These are phyloP conservation scores for Pipistrellus nathusii DNA, from an alignment of 2,797 vertebrate genomes.

Conservation along the genomic window DNA sequence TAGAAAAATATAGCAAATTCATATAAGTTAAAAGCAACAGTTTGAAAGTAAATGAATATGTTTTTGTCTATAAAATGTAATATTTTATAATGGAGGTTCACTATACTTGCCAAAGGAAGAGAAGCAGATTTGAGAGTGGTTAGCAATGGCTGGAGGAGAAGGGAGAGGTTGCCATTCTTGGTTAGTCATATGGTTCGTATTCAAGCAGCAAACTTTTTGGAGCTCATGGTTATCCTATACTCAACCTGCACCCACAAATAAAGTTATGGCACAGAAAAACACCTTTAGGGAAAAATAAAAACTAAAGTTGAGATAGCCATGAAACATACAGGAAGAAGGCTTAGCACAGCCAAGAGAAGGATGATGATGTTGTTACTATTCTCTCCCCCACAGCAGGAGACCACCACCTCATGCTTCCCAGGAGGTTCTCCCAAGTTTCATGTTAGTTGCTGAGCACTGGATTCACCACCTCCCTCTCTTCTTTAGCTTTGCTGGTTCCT, in stretches of 20 bases:
- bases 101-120: neutral
- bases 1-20: slow-evolving; percentile 39
- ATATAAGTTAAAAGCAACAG: neutral
- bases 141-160: neutral
- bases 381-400: neutral
- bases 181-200: slow-evolving; percentile 48
- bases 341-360: neutral
- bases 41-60: neutral
- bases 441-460: slow-evolving; percentile 32
- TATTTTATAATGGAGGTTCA: neutral
- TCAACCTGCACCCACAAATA: slow-evolving; percentile 43
- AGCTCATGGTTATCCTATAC: slow-evolving; percentile 14
- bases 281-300: slow-evolving; percentile 22
- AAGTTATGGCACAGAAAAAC: slow-evolving; percentile 21
- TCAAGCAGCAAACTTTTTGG: slow-evolving; percentile 37
- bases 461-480: neutral
- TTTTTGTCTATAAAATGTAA: slow-evolving; percentile 3
- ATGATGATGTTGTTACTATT: neutral
- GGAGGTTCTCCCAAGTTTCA: neutral
- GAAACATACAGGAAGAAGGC: neutral
- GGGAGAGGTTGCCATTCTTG: neutral
- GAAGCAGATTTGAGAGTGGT: neutral
- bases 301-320: neutral
- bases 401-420: neutral
- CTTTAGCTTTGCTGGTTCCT: neutral